A percentile compares a stretch with the other conserved stretches of the same genome.
phyloP scores from a whole-genome alignment of 2,113 vertebrate species.

The Motacilla alba region DNA sequence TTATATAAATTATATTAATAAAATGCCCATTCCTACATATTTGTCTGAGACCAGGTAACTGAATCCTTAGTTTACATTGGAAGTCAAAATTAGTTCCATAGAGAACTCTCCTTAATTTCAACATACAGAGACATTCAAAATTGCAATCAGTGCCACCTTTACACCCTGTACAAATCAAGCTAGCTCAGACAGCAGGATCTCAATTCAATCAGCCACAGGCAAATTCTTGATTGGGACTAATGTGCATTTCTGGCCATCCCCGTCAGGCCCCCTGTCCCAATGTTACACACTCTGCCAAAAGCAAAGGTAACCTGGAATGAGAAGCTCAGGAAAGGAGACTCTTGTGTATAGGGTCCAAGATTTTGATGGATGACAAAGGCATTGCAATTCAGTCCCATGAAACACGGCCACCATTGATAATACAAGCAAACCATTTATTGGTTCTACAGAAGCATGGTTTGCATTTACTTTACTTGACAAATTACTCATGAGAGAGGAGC shows the following conservation, averaged over 20 bases:
- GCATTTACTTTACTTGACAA: not conserved
- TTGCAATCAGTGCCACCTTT: not conserved
- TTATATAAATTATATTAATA: not conserved
- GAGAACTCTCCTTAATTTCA: not conserved
- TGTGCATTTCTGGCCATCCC: not conserved
- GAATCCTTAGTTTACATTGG: not conserved
- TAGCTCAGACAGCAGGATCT: not conserved
- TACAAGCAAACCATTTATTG: not conserved
- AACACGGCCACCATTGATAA: not conserved
- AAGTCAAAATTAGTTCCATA: not conserved
- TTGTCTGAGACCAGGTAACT: not conserved
- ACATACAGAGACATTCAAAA: not conserved
- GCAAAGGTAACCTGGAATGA: not conserved
- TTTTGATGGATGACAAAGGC: not conserved
- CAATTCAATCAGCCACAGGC: not conserved
- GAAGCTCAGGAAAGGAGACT: not conserved
- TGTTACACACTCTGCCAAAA: not conserved
- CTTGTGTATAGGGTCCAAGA: not conserved
- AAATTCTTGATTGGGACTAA: not conserved
- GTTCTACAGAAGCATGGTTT: not conserved
- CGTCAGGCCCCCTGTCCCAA: fast-evolving
- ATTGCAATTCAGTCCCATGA: not conserved
- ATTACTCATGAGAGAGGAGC: not conserved
- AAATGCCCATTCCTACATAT: not conserved
- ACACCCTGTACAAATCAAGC: fast-evolving